Evolutionary conservation across 2,797 vertebrate genomes (phyloP), one percentile per base, ranked within the genome.

Genomic region (Onychomys torridus): DNA sequence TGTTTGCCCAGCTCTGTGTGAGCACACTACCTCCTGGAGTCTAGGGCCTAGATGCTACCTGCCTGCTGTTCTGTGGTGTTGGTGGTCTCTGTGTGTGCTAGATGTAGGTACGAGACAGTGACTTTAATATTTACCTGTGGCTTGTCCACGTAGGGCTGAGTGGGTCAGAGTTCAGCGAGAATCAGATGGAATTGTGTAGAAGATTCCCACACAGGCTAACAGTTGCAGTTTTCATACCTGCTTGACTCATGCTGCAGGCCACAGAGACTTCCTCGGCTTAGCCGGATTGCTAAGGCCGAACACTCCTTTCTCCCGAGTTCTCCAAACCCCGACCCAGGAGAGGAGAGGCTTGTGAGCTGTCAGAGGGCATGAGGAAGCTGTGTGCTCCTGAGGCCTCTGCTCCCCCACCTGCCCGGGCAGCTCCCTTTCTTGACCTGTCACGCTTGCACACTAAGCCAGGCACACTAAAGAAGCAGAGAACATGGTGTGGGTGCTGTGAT

Each of bases 381-480:
- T 10, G 11, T 37, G 12, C 59, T 67, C 13, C 32, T 19, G 17
- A 13, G 23, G 11, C n/a, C 67, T 27, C 79, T 46, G 49, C 17
- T 21, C 23, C 43, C 43, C 21, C 6, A 17, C 27, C 11, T 4
- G 0, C 46, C 65, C 4, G 1, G 11, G 25, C 34, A n/a, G 57
- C 46, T 17, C 61, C 43, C 76, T 11, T 21, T 46, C 52, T 67
- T 0, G 12, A 40, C 13, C 25, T n/a, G 84, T 67, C 92, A 29
- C 9, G 34, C 49, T 23, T 2, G 57, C 49, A 16, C 19, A 21
- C 34, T 7, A 17, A 40, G 19, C 91, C 82, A 46, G 92, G 37
- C 5, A 13, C 16, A 1, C 49, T 13, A 29, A 37, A 77, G n/a
- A 32, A 69, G 32, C 40, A 11, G 3, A 0, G 27, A 34, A 65